Conservation (phyloP, 2,888 invertebrate species). For the Amphipoea oculea region DNA sequence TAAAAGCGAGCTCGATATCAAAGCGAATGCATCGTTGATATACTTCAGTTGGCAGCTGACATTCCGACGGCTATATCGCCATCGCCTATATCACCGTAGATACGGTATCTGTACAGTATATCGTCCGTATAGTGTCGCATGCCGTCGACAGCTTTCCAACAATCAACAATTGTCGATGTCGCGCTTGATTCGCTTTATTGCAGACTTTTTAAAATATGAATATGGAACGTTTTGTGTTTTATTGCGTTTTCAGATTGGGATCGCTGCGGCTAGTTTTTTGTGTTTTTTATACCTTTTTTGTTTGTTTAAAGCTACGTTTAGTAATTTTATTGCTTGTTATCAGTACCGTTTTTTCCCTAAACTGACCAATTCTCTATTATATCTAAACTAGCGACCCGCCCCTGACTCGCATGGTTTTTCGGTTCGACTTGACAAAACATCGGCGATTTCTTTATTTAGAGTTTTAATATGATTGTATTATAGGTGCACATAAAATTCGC, state of each 20-base stretch:
- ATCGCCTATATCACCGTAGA: conserved; percentile 12
- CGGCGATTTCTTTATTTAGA: too few relatives aligned
- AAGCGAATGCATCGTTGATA: conserved; percentile 62
- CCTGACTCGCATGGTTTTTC: not conserved
- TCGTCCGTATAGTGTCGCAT: not conserved
- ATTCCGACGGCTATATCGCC: conserved; percentile 33
- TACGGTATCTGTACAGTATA: conserved; percentile 15
- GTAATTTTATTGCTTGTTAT: not conserved
- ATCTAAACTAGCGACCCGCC: not conserved
- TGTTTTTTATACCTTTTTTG: not conserved
- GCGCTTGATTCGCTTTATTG: conserved; percentile 36
- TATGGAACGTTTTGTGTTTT: conserved; percentile 16
- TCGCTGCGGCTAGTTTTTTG: not conserved
- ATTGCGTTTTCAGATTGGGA: conserved; percentile 16
- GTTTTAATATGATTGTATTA: not conserved
- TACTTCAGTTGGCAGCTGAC: conserved; percentile 62
- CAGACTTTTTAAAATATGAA: conserved; percentile 47
- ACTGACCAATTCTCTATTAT: not conserved
- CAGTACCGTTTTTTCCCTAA: not conserved
- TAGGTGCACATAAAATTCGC: not conserved
- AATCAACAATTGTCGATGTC: conserved; percentile 54
- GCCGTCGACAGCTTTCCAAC: conserved; percentile 38
- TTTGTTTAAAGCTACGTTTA: not conserved
- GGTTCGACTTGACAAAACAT: not conserved
- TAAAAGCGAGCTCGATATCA: conserved; percentile 66